Conservation (phyloP, 2,888 invertebrate genomes). For the Holacanthella duospinosa region DNA sequence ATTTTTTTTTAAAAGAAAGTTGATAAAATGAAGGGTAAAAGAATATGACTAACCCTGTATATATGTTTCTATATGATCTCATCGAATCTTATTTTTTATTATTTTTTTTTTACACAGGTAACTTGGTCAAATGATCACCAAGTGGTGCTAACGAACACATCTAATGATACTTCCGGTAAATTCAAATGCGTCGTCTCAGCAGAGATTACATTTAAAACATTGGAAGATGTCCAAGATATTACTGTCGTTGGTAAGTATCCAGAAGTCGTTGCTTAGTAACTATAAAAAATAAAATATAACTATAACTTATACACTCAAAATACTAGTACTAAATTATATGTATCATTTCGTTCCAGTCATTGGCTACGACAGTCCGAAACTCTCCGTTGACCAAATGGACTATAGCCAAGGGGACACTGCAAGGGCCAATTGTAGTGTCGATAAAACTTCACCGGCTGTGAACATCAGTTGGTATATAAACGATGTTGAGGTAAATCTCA, state of each 20-base stretch:
- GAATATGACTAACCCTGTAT: too few relatives aligned
- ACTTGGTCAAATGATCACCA: slow-evolving; percentile 54
- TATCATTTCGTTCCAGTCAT: slow-evolving; percentile 18
- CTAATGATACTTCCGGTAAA: slow-evolving; percentile 57
- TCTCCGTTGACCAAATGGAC: slow-evolving; percentile 16
- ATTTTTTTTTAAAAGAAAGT: too few relatives aligned
- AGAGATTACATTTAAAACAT: slow-evolving; percentile 46
- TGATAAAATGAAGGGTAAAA: too few relatives aligned
- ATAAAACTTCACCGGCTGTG: slow-evolving; percentile 15
- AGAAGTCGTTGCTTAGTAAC: too few relatives aligned
- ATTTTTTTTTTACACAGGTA: slow-evolving; percentile 45
- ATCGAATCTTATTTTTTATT: neutral
- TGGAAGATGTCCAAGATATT: slow-evolving; percentile 17
- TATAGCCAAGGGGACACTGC: slow-evolving; percentile 20
- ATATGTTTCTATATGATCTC: too few relatives aligned
- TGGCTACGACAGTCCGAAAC: slow-evolving; percentile 21
- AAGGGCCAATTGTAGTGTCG: slow-evolving; percentile 22
- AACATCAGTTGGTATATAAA: slow-evolving; percentile 27
- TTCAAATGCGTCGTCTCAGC: slow-evolving; percentile 67
- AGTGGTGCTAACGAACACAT: slow-evolving; percentile 59
- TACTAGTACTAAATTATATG: too few relatives aligned
- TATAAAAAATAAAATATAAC: too few relatives aligned
- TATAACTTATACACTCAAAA: too few relatives aligned
- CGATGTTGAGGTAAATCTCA: slow-evolving; percentile 18
- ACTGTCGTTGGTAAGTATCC: slow-evolving; percentile 23